A percentile compares a stretch with the other conserved stretches of the same genome.
Conservation (phyloP, 2,888 invertebrate species). For the Parnassius mnemosyne region DNA sequence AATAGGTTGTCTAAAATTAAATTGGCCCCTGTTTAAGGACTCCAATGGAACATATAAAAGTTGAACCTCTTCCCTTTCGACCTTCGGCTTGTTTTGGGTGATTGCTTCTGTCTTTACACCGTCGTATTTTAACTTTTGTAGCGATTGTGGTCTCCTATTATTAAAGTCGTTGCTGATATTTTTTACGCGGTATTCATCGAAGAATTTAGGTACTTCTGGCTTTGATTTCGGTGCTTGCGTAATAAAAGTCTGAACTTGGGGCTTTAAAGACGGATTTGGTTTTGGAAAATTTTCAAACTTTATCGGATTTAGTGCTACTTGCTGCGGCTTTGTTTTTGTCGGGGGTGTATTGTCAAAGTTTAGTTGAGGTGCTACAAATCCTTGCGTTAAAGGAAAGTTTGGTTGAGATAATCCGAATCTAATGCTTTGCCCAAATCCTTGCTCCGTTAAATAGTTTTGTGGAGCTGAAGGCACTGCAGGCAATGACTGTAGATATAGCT, state of each 20-base stretch:
- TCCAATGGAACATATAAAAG: constrained; percentile 91
- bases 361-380: constrained; percentile 62
- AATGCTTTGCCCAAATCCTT: constrained; percentile 68
- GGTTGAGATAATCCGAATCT: constrained; percentile 68
- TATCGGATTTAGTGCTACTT: constrained; percentile 43
- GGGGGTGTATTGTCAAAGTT: constrained; percentile 55
- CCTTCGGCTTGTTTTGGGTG: constrained; percentile 47
- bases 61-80: constrained; percentile 85
- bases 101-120: constrained; percentile 48
- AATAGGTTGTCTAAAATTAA: constrained; percentile 60
- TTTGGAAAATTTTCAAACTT: constrained; percentile 55
- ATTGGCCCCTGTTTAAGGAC: constrained; percentile 80
- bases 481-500: constrained; percentile 65
- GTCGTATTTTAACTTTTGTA: constrained; percentile 66
- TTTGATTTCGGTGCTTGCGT: constrained; percentile 46
- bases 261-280: constrained; percentile 36
- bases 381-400: constrained; percentile 65
- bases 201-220: constrained; percentile 57
- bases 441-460: constrained; percentile 67
- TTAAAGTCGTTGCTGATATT: constrained; percentile 48
- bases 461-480: constrained; percentile 68
- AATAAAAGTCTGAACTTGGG: constrained; percentile 54
- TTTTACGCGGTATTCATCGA: constrained; percentile 69
- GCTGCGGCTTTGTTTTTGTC: constrained; percentile 48
- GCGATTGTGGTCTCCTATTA: constrained; percentile 58